These are phyloP conservation scores for Cataglyphis altisquamis DNA, from an alignment of 2,888 invertebrate genomes.

Conservation along the genomic window DNA sequence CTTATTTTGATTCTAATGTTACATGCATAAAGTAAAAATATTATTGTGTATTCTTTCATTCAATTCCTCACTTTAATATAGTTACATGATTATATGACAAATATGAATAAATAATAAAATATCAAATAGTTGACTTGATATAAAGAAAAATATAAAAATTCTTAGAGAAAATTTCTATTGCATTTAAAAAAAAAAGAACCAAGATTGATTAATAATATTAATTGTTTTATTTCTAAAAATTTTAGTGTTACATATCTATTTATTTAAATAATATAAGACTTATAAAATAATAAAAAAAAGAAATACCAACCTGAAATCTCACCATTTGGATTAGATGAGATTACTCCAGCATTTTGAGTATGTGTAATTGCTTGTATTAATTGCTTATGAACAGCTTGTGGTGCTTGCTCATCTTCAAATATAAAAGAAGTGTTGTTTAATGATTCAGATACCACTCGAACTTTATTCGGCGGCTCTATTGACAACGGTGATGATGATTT, in stretches of 20 bases:
- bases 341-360: slow-evolving; percentile 67
- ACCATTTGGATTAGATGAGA: slow-evolving; percentile 60
- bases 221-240: too few relatives aligned
- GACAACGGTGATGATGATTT: slow-evolving; percentile 69
- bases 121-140: not conserved
- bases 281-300: slow-evolving; percentile 4
- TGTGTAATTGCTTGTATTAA: slow-evolving; percentile 43
- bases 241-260: too few relatives aligned
- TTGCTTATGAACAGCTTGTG: slow-evolving; percentile 6
- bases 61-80: not conserved
- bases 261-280: too few relatives aligned
- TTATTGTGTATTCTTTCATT: not conserved
- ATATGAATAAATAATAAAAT: not conserved
- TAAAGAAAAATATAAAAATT: not conserved
- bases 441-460: slow-evolving; percentile 69
- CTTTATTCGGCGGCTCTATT: slow-evolving; percentile 67
- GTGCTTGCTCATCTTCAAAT: slow-evolving; percentile 22
- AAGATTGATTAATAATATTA: not conserved
- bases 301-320: slow-evolving; percentile 64
- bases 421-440: slow-evolving; percentile 53
- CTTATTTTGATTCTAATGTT: not conserved
- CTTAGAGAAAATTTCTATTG: not conserved
- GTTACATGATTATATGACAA: not conserved
- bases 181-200: not conserved
- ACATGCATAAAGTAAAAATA: not conserved